Conservation (phyloP, 2,888 invertebrate species). For the Leucozona laternaria region DNA sequence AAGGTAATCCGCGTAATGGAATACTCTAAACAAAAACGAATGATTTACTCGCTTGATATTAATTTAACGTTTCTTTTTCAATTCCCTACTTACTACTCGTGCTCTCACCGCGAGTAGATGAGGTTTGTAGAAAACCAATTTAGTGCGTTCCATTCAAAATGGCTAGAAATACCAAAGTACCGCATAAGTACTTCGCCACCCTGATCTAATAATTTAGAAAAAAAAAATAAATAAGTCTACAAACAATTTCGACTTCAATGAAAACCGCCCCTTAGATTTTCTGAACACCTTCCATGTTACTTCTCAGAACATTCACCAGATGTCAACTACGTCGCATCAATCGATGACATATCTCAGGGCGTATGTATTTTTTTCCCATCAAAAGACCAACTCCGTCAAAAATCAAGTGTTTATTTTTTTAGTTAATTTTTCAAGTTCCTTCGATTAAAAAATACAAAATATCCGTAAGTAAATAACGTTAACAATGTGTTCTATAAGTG, state of each 20-base stretch:
- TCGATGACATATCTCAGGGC: conserved; percentile 75
- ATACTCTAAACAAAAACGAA: no score
- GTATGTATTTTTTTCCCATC: conserved; percentile 70
- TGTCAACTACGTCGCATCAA: conserved; percentile 46
- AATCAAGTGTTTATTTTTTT: conserved; percentile 73
- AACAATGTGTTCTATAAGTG: conserved; percentile 48
- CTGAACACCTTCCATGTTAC: conserved; percentile 36
- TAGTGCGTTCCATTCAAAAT: no score
- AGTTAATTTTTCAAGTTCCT: conserved; percentile 66
- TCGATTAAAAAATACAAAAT: conserved; percentile 50
- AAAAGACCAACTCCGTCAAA: conserved; percentile 68
- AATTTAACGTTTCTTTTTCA: no score
- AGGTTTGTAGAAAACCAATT: no score
- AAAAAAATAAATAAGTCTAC: no score
- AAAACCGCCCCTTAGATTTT: conserved; percentile 19
- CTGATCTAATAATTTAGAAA: no score
- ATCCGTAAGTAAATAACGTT: conserved; percentile 69
- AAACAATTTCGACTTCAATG: background rate
- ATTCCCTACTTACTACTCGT: no score
- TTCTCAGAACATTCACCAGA: conserved; percentile 48
- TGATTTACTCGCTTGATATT: no score
- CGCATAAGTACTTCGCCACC: no score
- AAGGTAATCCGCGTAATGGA: no score
- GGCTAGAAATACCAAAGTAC: no score
- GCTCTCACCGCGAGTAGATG: no score